These are phyloP conservation scores for Parnassius orleans DNA, from an alignment of 2,888 invertebrate genomes.

Conservation along the genomic window DNA sequence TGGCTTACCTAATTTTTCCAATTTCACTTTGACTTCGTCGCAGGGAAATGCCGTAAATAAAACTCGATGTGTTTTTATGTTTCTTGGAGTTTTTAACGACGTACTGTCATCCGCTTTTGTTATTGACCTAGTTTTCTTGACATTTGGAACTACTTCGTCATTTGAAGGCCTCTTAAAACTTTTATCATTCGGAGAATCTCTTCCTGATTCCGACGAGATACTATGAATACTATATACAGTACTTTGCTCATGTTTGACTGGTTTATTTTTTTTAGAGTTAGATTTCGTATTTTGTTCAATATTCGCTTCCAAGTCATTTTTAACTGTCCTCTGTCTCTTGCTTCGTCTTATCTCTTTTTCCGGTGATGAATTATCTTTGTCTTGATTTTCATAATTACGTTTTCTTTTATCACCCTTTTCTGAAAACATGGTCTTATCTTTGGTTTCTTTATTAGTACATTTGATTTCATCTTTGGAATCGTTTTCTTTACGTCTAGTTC, in stretches of 20 bases:
- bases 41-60: constrained; percentile 64
- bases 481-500: constrained; percentile 3
- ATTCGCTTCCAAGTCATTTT: constrained; percentile 31
- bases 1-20: constrained; percentile 61
- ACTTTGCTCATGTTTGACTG: constrained; percentile 40
- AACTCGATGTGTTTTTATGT: constrained; percentile 49
- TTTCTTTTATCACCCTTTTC: constrained; percentile 14
- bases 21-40: constrained; percentile 50
- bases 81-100: constrained; percentile 44
- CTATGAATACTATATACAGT: constrained; percentile 56
- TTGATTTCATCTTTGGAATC: constrained; percentile 1
- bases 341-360: constrained; percentile 52
- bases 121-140: constrained; percentile 48
- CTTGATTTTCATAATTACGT: constrained; percentile 8
- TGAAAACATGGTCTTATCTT: constrained; percentile 2
- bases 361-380: constrained; percentile 31
- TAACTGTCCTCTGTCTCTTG: constrained; percentile 44
- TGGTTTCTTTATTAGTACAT: not conserved
- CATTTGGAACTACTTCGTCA: constrained; percentile 37
- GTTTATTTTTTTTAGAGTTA: constrained; percentile 18
- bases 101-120: constrained; percentile 31
- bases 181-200: constrained; percentile 42
- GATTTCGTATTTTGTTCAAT: constrained; percentile 23
- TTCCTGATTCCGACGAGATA: constrained; percentile 49
- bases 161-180: constrained; percentile 46